Conservation (phyloP, 2,888 invertebrate genomes). For the Pollenia amentaria region DNA sequence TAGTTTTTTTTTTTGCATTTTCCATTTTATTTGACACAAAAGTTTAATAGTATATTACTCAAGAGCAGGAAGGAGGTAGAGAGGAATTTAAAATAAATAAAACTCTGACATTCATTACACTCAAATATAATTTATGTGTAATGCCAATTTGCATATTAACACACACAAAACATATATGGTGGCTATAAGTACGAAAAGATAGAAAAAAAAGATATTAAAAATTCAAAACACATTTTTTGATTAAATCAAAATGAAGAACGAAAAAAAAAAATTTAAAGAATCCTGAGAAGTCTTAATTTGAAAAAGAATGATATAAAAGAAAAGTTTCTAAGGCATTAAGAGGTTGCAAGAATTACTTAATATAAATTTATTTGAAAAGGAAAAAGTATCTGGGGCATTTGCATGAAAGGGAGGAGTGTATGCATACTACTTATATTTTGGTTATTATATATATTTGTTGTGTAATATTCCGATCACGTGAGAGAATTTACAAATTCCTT, state of each 20-base stretch:
- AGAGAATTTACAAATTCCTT: no score
- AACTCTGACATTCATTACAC: slow-evolving; percentile 54
- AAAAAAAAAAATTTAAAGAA: slow-evolving; percentile 11
- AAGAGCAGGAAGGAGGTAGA: not conserved
- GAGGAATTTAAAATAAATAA: not conserved
- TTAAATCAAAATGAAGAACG: slow-evolving; percentile 29
- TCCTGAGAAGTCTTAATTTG: slow-evolving; percentile 12
- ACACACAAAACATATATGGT: not conserved
- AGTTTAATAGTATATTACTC: not conserved
- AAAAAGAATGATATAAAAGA: not conserved
- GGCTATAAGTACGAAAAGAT: not conserved
- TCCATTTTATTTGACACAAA: not conserved
- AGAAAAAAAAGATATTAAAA: slow-evolving; percentile 26
- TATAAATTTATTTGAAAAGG: no score
- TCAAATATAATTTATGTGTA: slow-evolving; percentile 35
- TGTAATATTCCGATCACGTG: no score
- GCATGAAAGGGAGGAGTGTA: no score
- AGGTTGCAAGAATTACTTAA: no score
- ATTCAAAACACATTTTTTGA: slow-evolving; percentile 60
- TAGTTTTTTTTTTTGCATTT: not conserved
- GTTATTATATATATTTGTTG: no score
- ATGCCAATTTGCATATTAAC: slow-evolving; percentile 32
- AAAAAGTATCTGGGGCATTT: no score
- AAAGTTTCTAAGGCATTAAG: not conserved
- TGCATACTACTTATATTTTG: no score